Conservation (phyloP, 1,140 invertebrate genomes). For the Meteorus sp. region DNA sequence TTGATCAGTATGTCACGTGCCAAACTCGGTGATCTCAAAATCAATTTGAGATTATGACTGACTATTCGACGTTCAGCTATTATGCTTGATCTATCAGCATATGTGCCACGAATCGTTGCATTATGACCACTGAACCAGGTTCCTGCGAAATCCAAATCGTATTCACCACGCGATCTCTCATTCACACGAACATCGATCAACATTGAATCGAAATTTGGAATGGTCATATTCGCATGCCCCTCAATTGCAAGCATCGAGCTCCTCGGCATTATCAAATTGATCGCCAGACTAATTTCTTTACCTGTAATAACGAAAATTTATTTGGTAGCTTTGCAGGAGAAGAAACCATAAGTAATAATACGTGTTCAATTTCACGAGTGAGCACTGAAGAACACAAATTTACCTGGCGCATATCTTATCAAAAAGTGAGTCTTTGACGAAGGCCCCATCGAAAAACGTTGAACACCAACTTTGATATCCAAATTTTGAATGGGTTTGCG, state of each 20-base stretch:
- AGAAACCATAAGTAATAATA: too few species aligned
- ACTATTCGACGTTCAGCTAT: conserved; percentile 41
- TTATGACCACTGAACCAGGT: conserved; percentile 80
- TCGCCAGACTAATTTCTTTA: conserved; percentile 63
- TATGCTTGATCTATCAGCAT: conserved; percentile 66
- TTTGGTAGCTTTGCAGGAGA: too few species aligned
- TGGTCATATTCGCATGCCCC: conserved; percentile 63
- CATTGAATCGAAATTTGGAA: conserved; percentile 67
- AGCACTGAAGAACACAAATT: too few species aligned
- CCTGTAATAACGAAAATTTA: too few species aligned
- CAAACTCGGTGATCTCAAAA: conserved; percentile 71
- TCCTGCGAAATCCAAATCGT: conserved; percentile 68
- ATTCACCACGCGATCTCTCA: conserved; percentile 62
- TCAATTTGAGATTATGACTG: conserved; percentile 68
- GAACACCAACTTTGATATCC: conserved; percentile 56
- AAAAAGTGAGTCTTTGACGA: conserved; percentile 49
- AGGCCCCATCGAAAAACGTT: conserved; percentile 44
- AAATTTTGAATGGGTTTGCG: conserved; percentile 57
- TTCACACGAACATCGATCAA: conserved; percentile 59
- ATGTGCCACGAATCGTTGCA: conserved; percentile 68
- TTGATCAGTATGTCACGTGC: conserved; percentile 64
- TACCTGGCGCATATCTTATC: conserved; percentile 58
- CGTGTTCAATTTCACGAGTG: too few species aligned
- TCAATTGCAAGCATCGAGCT: conserved; percentile 62
- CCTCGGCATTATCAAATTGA: conserved; percentile 61